Base-by-base conservation (phyloP, 2,888 invertebrate species). In the Melieria omissa region DNA sequence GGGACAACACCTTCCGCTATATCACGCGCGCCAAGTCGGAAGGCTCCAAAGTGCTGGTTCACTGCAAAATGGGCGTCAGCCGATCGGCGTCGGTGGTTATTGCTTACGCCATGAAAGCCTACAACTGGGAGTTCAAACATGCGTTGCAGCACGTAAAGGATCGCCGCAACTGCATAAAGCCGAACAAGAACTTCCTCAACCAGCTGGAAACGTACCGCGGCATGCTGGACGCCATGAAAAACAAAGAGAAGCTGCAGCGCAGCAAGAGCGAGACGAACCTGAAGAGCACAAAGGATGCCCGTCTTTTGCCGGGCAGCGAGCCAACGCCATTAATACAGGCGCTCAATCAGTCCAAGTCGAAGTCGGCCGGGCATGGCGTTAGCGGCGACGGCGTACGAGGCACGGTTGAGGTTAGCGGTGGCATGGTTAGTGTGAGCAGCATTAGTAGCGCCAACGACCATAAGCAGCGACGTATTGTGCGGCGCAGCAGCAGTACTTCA, bases 61-160 rank as follows among this genome's bases (percentile, higher is more conserved):
- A 99, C 87, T 99, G 99, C 88, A 99, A 99, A 89, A 99, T 99
- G 97, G 99, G 99, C 42, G 96, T 99, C 74, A 98, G 98, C 86
- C 90, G 99, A 77, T 99, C 99, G 42, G 98, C 99, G 5, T 98
- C 98, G 4, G 98, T 98, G 44, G 99, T 98, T 44, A 97, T 98
- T 82, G 98, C 98, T 0, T 98, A 97, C 88, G 95, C 97, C 42
- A 99, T 99, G 99, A 99, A 99, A 88, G 96, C 97, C 29, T 95
- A 94, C 87, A 94, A 95, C 84, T 97, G 96, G 97, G 93, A 95
- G 82, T 93, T 98, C 82, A 91, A 94, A 74, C 92, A 94, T 81
- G 97, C 99, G 2, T 89, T 95, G 81, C 92, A 93, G 75, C 95
- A 95, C 87, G 98, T 99, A 0, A 97, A 96, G 87, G 91, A 93